A percentile compares a stretch with the other conserved stretches of the same genome.
These are phyloP conservation scores for Blastobasis lacticolella DNA, from an alignment of 2,888 invertebrate genomes.

Conservation along the genomic window DNA sequence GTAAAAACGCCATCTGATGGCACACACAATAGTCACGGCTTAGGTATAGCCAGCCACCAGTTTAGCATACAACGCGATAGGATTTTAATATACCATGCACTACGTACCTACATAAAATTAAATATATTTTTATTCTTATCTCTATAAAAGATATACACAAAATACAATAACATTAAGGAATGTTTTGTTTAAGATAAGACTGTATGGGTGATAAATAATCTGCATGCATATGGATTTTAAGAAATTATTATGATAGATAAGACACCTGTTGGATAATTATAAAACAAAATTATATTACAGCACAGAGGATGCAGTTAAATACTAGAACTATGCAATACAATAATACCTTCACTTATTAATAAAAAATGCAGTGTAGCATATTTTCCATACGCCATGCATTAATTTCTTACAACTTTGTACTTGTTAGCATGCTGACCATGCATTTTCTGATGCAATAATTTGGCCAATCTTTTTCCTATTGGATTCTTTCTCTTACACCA, in stretches of 20 bases:
- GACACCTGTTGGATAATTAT: background rate
- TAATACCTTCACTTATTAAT: background rate
- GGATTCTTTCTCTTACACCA: background rate
- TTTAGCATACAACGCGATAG: slow-evolving; percentile 16
- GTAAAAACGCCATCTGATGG: slow-evolving; percentile 57
- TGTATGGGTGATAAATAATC: too few species aligned
- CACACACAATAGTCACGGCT: slow-evolving; percentile 18
- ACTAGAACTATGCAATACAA: background rate
- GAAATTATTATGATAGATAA: background rate
- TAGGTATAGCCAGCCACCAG: slow-evolving; percentile 19
- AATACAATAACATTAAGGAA: too few species aligned
- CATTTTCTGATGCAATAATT: background rate
- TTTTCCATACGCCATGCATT: too few species aligned
- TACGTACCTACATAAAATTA: too few species aligned
- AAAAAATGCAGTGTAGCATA: background rate
- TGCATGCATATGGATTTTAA: too few species aligned
- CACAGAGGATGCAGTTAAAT: background rate
- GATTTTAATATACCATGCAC: background rate
- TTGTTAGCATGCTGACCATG: background rate
- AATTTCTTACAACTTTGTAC: background rate
- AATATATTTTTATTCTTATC: too few species aligned
- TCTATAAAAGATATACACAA: too few species aligned
- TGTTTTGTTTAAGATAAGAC: too few species aligned
- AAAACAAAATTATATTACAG: background rate
- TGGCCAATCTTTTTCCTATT: too few species aligned